Conservation (phyloP, 2,888 invertebrate species). For the Conchocele bisecta region DNA sequence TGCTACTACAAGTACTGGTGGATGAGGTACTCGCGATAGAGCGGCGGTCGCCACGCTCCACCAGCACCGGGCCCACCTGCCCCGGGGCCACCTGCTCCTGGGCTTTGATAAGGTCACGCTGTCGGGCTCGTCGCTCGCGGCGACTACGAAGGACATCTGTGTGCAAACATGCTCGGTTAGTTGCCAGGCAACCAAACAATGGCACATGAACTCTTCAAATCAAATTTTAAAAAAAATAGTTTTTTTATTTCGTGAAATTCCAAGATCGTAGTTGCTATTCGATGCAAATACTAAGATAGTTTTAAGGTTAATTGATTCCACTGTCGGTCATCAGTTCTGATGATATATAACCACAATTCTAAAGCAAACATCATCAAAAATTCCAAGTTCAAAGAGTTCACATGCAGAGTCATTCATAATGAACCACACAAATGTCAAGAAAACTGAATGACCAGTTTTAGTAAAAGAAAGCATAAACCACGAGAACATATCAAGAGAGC, state of each 20-base stretch:
- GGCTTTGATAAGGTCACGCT: conserved; percentile 73
- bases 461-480: no score
- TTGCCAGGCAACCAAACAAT: conserved; percentile 46
- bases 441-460: no score
- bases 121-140: conserved; percentile 69
- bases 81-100: conserved; percentile 63
- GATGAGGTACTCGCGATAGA: conserved; percentile 69
- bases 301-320: no score
- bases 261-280: no score
- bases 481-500: no score
- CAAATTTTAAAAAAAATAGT: conserved; percentile 10
- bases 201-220: conserved; percentile 24
- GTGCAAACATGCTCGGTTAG: conserved; percentile 61
- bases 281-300: no score
- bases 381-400: no score
- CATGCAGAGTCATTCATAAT: no score
- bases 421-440: no score
- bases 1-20: conserved; percentile 68
- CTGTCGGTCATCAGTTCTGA: no score
- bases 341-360: no score
- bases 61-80: conserved; percentile 44
- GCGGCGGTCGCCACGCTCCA: conserved; percentile 59
- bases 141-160: conserved; percentile 65
- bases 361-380: no score
- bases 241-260: conserved; percentile 14